Conservation (phyloP, 2,888 invertebrate species). For the Nomada ruficornis region DNA sequence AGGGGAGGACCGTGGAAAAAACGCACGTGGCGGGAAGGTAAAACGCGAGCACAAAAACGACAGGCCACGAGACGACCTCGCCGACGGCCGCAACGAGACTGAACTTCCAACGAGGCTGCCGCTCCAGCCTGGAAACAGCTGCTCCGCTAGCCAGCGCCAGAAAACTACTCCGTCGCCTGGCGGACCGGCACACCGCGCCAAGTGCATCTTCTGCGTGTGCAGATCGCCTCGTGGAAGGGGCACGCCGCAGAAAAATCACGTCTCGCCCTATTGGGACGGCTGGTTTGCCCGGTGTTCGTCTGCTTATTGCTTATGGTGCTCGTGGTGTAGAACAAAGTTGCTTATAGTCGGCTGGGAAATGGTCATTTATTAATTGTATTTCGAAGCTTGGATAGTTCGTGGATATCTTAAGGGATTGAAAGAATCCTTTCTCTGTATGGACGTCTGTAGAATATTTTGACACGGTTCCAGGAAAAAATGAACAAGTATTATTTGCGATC, state of each 20-base stretch:
- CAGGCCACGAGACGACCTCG: slow-evolving; percentile 64
- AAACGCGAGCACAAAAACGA: slow-evolving; percentile 44
- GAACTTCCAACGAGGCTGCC: slow-evolving; percentile 60
- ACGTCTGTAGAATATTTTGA: no score
- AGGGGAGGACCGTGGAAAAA: slow-evolving; percentile 1
- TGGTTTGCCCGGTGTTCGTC: slow-evolving; percentile 20
- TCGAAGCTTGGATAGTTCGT: neutral
- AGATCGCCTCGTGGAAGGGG: slow-evolving; percentile 47
- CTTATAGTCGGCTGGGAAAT: no score
- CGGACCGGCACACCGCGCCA: slow-evolving; percentile 54
- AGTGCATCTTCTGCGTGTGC: slow-evolving; percentile 61
- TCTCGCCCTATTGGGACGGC: slow-evolving; percentile 50
- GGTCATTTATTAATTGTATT: slow-evolving; percentile 7
- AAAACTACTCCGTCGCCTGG: slow-evolving; percentile 56
- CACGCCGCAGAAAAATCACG: slow-evolving; percentile 52
- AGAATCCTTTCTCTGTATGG: no score
- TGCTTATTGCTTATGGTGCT: neutral
- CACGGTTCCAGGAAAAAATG: no score
- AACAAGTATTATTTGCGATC: no score
- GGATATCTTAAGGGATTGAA: no score
- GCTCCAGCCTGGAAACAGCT: slow-evolving; percentile 75
- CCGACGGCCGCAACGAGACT: slow-evolving; percentile 76
- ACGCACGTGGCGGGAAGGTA: slow-evolving; percentile 62
- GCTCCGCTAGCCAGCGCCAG: slow-evolving; percentile 63
- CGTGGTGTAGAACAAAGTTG: neutral